Evolutionary conservation across 2,797 vertebrate species (phyloP).

Genomic region (Alcedo quadribrachys): DNA sequence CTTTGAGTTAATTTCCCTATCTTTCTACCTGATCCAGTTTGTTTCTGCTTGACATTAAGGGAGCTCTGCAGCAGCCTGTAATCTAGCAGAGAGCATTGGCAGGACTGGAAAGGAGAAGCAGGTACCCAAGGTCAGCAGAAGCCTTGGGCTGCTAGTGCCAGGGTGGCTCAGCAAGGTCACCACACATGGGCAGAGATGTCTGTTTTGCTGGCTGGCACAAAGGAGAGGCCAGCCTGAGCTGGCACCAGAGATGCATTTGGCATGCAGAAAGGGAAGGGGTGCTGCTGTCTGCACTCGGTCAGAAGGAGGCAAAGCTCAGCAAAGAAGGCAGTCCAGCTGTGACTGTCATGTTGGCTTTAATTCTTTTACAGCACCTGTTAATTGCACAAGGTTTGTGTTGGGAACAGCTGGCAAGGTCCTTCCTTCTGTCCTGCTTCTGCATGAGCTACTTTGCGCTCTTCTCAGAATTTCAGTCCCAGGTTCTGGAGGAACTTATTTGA

Average conservation of each 20-base stretch:
- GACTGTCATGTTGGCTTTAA: slow-evolving; percentile 37
- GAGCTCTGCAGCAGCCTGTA: slow-evolving; percentile 35
- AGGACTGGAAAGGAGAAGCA: neutral
- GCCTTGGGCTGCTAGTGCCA: neutral
- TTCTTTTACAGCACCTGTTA: neutral
- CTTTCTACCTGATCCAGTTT: neutral
- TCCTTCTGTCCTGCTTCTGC: slow-evolving; percentile 9
- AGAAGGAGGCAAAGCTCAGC: neutral
- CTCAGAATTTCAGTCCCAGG: neutral
- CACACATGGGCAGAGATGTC: neutral
- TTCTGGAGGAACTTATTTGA: neutral
- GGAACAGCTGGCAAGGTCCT: slow-evolving; percentile 16
- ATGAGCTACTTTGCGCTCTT: neutral
- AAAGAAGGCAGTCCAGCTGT: slow-evolving; percentile 11
- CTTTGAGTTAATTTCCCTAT: slow-evolving; percentile 20
- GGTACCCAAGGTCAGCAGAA: slow-evolving; percentile 8
- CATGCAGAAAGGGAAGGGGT: neutral
- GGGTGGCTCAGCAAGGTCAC: neutral
- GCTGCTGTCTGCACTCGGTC: slow-evolving; percentile 7
- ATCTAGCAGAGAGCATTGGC: neutral
- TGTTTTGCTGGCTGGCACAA: neutral
- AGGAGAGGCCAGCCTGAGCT: neutral
- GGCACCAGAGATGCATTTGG: neutral
- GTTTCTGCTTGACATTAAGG: slow-evolving; percentile 19
- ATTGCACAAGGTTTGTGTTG: neutral